Evolutionary conservation across 2,888 invertebrate genomes (phyloP), one percentile per base, ranked within the genome.

Genomic region (Lymantria dispar): DNA sequence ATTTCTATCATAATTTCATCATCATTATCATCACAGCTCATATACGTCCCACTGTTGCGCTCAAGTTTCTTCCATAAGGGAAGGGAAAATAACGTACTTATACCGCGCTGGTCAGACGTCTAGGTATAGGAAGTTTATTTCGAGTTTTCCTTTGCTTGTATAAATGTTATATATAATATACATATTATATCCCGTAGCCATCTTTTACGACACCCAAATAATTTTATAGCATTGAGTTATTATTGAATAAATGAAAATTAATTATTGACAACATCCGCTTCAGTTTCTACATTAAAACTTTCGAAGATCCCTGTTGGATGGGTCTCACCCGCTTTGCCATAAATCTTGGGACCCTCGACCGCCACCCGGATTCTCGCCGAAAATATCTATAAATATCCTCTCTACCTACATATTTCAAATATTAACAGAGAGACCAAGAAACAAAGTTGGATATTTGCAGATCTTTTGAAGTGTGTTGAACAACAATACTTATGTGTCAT

Each of bases 291-390:
- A 56, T 70, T 70, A 72, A 52, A 36, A 49, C 60, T 63, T 60
- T 68, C 68, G 72, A 82, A 83, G 80, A 87, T 83, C 87, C 85
- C 87, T 81, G 84, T 87, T 87, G 86, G 89, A 88, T 88, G 87
- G 87, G 83, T 83, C 88, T 88, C 89, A 86, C 89, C 88, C 87
- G 83, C 83, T 87, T 80, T 71, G 85, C 88, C 85, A 89, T 90
- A 90, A 90, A 90, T 90, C 90, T 89, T 86, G 80, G 83, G 82
- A 88, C 90, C 90, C 89, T 89, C 89, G 87, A 80, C 87, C 87
- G 86, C 88, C 89, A 85, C 88, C 89, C 90, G 87, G 84, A 81
- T 85, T 83, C 87, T 82, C 86, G 82, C 84, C 85, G 85, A 87
- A 87, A 89, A 89, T 87, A 88, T 90, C 89, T 88, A 89, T 89